Evolutionary conservation across 2,888 invertebrate genomes (phyloP).

Genomic region (Prosapia bicincta): DNA sequence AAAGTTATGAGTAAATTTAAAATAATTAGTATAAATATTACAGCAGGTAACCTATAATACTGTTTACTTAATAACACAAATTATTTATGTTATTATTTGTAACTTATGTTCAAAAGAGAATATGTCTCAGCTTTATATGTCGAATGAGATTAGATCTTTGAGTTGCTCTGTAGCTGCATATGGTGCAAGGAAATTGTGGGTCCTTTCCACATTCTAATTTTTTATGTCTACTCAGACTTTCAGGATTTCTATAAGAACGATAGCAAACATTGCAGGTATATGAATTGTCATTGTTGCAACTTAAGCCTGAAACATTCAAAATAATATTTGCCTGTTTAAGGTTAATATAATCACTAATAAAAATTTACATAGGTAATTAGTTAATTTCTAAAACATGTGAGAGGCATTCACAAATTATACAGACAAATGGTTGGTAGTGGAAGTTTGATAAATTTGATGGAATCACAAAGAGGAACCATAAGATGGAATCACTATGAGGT

Average conservation of each 20-base stretch:
- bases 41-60: background rate
- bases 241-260: slow-evolving; percentile 11
- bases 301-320: background rate
- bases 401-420: too few relatives aligned
- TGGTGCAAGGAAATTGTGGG: slow-evolving; percentile 43
- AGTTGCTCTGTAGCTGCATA: slow-evolving; percentile 12
- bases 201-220: slow-evolving; percentile 33
- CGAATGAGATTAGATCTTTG: slow-evolving; percentile 13
- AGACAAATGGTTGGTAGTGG: too few relatives aligned
- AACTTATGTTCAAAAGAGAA: too few relatives aligned
- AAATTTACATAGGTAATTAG: too few relatives aligned
- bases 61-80: background rate
- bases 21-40: too few relatives aligned
- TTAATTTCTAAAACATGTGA: too few relatives aligned
- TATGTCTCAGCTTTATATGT: background rate
- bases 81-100: too few relatives aligned
- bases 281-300: background rate
- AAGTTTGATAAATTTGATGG: too few relatives aligned
- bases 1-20: too few relatives aligned
- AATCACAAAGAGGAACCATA: too few relatives aligned
- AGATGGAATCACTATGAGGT: too few relatives aligned
- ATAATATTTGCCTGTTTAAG: background rate
- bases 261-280: slow-evolving; percentile 4
- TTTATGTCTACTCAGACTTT: slow-evolving; percentile 42
- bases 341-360: too few relatives aligned